A percentile compares a stretch with the other conserved stretches of the same genome.
Evolutionary conservation across 2,888 invertebrate species (phyloP).

Genomic region (Caenorhabditis japonica): DNA sequence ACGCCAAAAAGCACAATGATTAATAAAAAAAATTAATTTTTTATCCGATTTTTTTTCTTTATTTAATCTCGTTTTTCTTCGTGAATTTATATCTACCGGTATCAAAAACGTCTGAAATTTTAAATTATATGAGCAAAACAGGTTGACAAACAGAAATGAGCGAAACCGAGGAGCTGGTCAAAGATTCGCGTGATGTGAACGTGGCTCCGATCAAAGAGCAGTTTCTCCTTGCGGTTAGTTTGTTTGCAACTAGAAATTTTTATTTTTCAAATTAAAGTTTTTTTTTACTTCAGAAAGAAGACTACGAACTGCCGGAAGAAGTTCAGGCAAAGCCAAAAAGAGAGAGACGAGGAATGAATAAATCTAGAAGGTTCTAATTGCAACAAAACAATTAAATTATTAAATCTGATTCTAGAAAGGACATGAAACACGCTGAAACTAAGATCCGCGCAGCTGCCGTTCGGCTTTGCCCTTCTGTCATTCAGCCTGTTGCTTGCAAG

Average conservation of each 20-base stretch:
- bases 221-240: conserved; percentile 47
- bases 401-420: conserved; percentile 35
- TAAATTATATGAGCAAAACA: too few species aligned
- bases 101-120: background rate
- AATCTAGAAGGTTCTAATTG: conserved; percentile 32
- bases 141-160: conserved; percentile 1
- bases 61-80: background rate
- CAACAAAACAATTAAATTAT: background rate
- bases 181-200: conserved; percentile 30
- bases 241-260: too few species aligned
- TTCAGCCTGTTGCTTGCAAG: conserved; percentile 63
- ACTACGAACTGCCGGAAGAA: conserved; percentile 29
- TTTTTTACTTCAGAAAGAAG: conserved; percentile 41
- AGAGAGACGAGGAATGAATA: conserved; percentile 54
- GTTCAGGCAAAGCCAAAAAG: conserved; percentile 43
- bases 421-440: conserved; percentile 65
- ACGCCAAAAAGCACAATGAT: conserved; percentile 1
- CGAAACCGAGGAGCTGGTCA: conserved; percentile 10
- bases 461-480: conserved; percentile 61
- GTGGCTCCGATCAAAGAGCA: conserved; percentile 59
- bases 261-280: background rate
- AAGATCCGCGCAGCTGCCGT: conserved; percentile 56
- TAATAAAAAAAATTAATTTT: too few species aligned
- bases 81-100: background rate
- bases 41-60: background rate